These are phyloP conservation scores for Microcebus lehilahytsara DNA, from an alignment of 2,113 vertebrate species.

Conservation along the genomic window DNA sequence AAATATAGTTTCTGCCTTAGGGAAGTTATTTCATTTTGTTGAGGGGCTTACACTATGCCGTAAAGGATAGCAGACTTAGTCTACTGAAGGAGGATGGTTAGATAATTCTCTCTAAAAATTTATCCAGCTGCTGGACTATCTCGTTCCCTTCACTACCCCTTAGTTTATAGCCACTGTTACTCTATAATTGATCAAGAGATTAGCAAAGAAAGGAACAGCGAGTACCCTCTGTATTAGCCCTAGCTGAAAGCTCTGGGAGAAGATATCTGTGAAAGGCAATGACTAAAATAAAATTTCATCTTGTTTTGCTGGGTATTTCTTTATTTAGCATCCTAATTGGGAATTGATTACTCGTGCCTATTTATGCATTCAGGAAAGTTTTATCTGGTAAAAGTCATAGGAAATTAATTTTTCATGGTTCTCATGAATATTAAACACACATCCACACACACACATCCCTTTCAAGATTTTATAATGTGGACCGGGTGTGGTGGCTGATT, in stretches of 20 bases:
- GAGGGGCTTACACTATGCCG: background rate
- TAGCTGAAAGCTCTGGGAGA: background rate
- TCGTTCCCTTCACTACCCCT: background rate
- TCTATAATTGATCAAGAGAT: background rate
- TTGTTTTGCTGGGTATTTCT: background rate
- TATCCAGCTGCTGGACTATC: background rate
- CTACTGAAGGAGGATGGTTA: background rate
- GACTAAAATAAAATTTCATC: background rate
- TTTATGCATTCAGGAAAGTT: background rate
- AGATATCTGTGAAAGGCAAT: background rate
- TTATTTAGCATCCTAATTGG: background rate
- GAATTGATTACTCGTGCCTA: background rate
- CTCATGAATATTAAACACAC: background rate
- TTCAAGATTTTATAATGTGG: background rate
- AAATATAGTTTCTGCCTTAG: background rate
- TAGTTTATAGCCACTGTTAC: background rate
- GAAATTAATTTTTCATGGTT: background rate
- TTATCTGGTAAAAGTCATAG: background rate
- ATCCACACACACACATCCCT: background rate
- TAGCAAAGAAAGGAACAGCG: background rate
- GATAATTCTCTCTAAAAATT: background rate
- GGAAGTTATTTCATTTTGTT: background rate
- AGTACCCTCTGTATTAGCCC: background rate
- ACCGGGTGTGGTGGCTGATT: too few species aligned
- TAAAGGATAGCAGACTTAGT: background rate